These are phyloP conservation scores for Montifringilla adamsi DNA, from an alignment of 2,113 vertebrate genomes.

Conservation along the genomic window DNA sequence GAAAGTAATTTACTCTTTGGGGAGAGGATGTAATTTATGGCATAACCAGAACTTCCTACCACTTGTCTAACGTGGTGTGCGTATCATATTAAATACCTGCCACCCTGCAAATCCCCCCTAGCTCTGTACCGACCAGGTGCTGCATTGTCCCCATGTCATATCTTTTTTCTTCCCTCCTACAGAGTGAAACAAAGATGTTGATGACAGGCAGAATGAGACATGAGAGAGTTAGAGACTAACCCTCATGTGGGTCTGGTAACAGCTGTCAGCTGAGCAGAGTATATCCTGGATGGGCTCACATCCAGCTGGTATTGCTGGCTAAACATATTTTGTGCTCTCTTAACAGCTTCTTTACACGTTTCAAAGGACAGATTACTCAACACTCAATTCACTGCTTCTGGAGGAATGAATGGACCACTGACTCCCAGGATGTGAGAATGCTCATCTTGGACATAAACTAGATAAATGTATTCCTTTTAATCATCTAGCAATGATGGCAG, in stretches of 20 bases:
- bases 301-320: slow-evolving; percentile 30
- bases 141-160: background rate
- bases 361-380: slow-evolving; percentile 18
- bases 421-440: background rate
- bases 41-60: background rate
- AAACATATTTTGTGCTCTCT: slow-evolving; percentile 15
- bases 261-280: slow-evolving; percentile 9
- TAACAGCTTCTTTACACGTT: slow-evolving; percentile 15
- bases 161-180: background rate
- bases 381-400: background rate
- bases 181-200: background rate
- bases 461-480: background rate
- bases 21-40: background rate
- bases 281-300: background rate
- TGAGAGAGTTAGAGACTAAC: background rate
- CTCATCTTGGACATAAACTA: background rate
- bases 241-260: background rate
- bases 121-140: accelerated
- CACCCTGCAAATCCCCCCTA: background rate
- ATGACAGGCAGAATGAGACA: background rate
- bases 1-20: background rate
- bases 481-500: background rate
- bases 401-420: background rate
- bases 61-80: background rate
- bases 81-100: background rate